Base-by-base conservation (phyloP, 2,113 vertebrate genomes). In the Ascaphus truei region DNA sequence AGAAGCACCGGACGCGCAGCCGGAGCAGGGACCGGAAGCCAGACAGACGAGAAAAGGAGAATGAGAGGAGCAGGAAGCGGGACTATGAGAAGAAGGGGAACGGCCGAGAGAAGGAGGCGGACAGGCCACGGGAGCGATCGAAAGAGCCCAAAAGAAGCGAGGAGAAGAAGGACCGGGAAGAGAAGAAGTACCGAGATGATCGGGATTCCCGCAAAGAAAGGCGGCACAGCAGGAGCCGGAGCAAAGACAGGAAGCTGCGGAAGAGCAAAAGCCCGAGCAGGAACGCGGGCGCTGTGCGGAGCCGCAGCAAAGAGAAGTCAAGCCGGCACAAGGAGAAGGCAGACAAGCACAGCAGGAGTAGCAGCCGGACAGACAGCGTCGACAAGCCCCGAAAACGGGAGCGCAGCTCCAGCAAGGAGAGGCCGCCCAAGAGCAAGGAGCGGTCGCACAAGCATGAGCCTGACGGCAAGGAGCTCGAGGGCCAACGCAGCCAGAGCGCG, bases 301-400 rank as follows among this genome's bases (percentile, higher is more conserved):
- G 92, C 74, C 88, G 69, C 83, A 93, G 90, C 85, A 95, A 83
- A 87, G 96, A 96, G 64, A 83, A 78, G 76, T 95, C 92, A 79
- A 92, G 89, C 76, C 92, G 90, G 85, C 67, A 71, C 13, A 92
- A 90, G 77, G 90, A 92, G 51, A 92, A 89, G 62, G 69, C 86
- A 60, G 86, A 82, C 74, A 93, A 89, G 43, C 77, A 79, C 68
- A 90, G 90, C 50, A 83, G 88, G 71, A 91, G 88, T 63, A 80
- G 86, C 75, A 93, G 90, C 73, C 92, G 80, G 85, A 88, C 83
- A 84, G 93, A 80, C 79, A 90, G 84, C 74, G 86, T 22, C 71
- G 95, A 97, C 72, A 94, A 76, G 78, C 87, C 82, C 75, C 91
- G 84, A 52, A 98, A 94, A 81, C 92, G 89, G 78, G 96, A 98